Evolutionary conservation across 2,113 vertebrate species (phyloP).

Genomic region (Neopipo cinnamomea): DNA sequence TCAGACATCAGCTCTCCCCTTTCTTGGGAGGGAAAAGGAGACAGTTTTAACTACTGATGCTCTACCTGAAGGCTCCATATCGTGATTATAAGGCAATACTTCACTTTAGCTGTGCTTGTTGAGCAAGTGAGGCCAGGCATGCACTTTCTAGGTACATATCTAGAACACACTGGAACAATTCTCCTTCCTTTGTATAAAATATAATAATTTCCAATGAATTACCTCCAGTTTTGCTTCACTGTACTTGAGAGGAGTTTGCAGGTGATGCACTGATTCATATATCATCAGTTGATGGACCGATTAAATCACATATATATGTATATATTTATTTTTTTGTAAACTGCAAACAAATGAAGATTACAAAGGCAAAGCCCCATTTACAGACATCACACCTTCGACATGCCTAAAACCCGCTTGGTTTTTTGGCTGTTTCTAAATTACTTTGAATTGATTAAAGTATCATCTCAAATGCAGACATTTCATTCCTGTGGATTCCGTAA

Average conservation of each 20-base stretch:
- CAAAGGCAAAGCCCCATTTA: slow-evolving; percentile 15
- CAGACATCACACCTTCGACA: slow-evolving; percentile 38
- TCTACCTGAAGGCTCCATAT: not conserved
- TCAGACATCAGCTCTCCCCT: not conserved
- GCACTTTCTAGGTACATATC: not conserved
- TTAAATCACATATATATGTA: not conserved
- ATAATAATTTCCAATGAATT: not conserved
- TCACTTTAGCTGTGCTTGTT: not conserved
- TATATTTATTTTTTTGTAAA: not conserved
- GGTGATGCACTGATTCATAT: not conserved
- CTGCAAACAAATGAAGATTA: slow-evolving; percentile 15
- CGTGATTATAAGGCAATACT: not conserved
- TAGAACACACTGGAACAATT: not conserved
- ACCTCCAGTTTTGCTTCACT: not conserved
- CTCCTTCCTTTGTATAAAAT: not conserved
- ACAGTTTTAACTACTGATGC: not conserved
- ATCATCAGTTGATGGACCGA: not conserved
- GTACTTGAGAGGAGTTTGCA: not conserved
- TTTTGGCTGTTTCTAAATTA: not conserved
- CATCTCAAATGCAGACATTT: not conserved
- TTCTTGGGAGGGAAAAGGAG: not conserved
- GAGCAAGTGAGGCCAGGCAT: not conserved
- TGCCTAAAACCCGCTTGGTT: not conserved
- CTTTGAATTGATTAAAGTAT: not conserved
- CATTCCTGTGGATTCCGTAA: not conserved